Base-by-base conservation (phyloP, 2,888 invertebrate species). In the Pediacus dermestoides region DNA sequence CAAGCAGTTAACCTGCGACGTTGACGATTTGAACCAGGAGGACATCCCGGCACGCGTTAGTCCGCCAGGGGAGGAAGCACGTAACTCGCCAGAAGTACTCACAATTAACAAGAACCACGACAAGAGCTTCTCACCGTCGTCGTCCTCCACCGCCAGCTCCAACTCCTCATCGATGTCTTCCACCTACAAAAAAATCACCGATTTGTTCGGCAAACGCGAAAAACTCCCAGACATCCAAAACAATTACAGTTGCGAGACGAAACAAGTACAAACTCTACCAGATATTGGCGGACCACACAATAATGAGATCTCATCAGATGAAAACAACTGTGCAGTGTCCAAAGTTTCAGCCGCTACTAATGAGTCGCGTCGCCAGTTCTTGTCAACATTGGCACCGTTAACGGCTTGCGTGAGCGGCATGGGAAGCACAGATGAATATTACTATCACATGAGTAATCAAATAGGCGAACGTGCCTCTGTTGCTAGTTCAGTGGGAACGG, bases 1-100 rank as follows among this genome's bases (percentile, higher is more conserved):
- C 49, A 82, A 88, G 30, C 83, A 86, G 60, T 71, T 92, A 31
- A 92, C 91, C 1, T 89, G 89, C 61, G 86, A 89, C 63, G 82
- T 88, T 22, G 89, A 89, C 44, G 87, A 88, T 30, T 57, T 59
- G 25, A 37, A 48, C 21, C 46, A 53, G 30, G 46, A 52, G 12
- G 70, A 73, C 15, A 53, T 71, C n/a, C 73, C 75, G 9, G 72
- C 76, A 2, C 68, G 80, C 11, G 74, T 78, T 0, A 80, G 82
- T 43, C 83, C 85, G 0, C 77, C 83, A 0, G 83, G 82, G 0
- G 82, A 81, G 52, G 82, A 82, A 65, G 63, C 73, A 14, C 48
- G 70, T 55, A 44, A 46, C 33, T 44, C 47, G 2, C 38, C 43
- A 4, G 52, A 55, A 15, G 39, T 47, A 11, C 50, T 39, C 22